Evolutionary conservation across 2,797 vertebrate species (phyloP), one percentile per base, ranked within the genome.

Genomic region (Esox masquinongy): DNA sequence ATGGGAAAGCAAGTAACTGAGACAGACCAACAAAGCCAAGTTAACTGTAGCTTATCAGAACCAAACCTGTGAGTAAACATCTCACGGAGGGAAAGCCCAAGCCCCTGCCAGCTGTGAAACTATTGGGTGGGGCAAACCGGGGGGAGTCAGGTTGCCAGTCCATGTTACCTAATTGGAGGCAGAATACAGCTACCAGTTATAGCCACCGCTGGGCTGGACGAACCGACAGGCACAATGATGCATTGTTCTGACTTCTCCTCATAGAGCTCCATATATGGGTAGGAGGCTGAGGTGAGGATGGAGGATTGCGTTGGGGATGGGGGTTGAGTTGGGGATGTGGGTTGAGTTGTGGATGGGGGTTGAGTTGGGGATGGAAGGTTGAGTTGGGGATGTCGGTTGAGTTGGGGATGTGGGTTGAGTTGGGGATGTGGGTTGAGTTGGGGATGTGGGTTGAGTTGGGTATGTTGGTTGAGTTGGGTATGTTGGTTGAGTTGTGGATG

Each of bases 191-290:
- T 26, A n/a, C 24, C 59, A 56, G 29, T 66, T 59, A 39, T 22
- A 67, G 72, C 66, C 56, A 71, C 6, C 17, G 14, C 75, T 43
- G 34, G 2, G 34, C 34, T 34, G 34, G 34, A 16, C 1, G 17
- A 69, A 47, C 66, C 76, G 67, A 61, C 47, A n/a, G 53, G 47
- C 17, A 77, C 75, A 80, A 72, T 74, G 19, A 31, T 31, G 68
- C 72, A 80, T 77, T 80, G 79, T 80, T 74, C 75, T 31, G 22
- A 16, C 47, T 51, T 64, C 66, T 74, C 66, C 68, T 64, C 56
- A 39, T 7, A 11, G 36, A 47, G 67, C 36, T 43, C 36, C 34
- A 16, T 68, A n/a, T n/a, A 31, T 39, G 67, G 36, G 6, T 8
- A 19, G 17, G 51, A 19, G 51, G 19, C 19, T 56, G n/a, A 9